Percentiles rank a stretch among this genome's conserved stretches.
Evolutionary conservation across 1,140 invertebrate genomes (phyloP).

Genomic region (Drosophila busckii): DNA sequence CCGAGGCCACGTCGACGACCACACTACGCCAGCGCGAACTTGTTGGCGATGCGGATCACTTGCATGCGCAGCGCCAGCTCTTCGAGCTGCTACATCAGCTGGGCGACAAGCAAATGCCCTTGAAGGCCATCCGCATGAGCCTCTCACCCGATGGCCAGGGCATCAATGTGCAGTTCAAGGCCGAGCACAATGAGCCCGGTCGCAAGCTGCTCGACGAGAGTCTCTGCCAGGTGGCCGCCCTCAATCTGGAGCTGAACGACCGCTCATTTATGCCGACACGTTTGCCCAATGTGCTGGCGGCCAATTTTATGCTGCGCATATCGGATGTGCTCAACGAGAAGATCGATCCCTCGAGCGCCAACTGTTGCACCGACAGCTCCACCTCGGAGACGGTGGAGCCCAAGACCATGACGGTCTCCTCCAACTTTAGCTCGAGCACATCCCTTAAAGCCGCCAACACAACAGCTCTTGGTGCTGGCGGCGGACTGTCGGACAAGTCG

Average conservation of each 20-base stretch:
- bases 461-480: too few relatives aligned
- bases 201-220: slow-evolving; percentile 13
- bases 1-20: slow-evolving; percentile 15
- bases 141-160: slow-evolving; percentile 19
- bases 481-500: too few relatives aligned
- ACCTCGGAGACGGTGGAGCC: too few relatives aligned
- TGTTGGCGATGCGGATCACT: slow-evolving; percentile 8
- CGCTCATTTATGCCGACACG: slow-evolving; percentile 10
- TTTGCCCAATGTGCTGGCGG: slow-evolving; percentile 23
- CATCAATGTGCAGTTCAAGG: slow-evolving; percentile 28
- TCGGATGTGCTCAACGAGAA: slow-evolving; percentile 22
- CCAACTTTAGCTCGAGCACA: not conserved
- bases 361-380: too few relatives aligned
- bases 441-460: not conserved
- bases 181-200: not conserved
- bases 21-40: slow-evolving; percentile 1
- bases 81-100: slow-evolving; percentile 23
- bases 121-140: slow-evolving; percentile 17
- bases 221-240: slow-evolving; percentile 5
- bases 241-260: slow-evolving; percentile 20
- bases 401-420: not conserved
- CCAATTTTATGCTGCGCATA: slow-evolving; percentile 29
- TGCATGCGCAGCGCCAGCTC: slow-evolving; percentile 20
- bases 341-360: too few relatives aligned
- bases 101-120: slow-evolving; percentile 19